Conservation (phyloP, 2,888 invertebrate species). For the Scaptomyza flava region DNA sequence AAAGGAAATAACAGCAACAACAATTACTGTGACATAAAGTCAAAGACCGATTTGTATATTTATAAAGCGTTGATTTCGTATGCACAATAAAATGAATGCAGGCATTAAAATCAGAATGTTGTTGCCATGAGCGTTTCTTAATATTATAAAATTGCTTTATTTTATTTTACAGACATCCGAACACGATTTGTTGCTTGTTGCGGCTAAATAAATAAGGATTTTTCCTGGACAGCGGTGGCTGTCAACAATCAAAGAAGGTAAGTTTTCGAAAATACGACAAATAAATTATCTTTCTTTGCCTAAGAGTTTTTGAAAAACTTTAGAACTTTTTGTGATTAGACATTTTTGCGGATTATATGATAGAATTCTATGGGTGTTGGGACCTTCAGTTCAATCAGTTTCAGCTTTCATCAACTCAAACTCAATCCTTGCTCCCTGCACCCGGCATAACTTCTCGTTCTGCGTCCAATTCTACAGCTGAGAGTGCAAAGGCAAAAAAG, state of each 20-base stretch:
- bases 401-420: constrained; percentile 2
- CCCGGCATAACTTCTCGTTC: constrained; percentile 10
- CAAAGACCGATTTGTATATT: constrained; percentile 64
- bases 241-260: constrained; percentile 49
- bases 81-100: constrained; percentile 8
- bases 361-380: constrained; percentile 10
- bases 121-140: background rate
- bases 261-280: constrained; percentile 31
- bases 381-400: constrained; percentile 19
- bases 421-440: constrained; percentile 10
- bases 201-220: constrained; percentile 6
- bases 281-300: background rate
- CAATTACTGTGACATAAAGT: constrained; percentile 40
- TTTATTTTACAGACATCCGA: constrained; percentile 26
- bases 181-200: constrained; percentile 18
- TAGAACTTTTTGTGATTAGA: background rate
- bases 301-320: background rate
- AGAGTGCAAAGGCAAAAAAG: constrained; percentile 49
- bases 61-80: constrained; percentile 43
- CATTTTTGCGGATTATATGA: background rate
- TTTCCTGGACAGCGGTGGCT: constrained; percentile 37
- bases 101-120: background rate
- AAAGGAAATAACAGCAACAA: constrained; percentile 37
- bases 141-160: constrained; percentile 8
- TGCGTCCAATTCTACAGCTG: constrained; percentile 35